phyloP scores from a whole-genome alignment of 2,888 invertebrate genomes.

The Tortricodes alternella region DNA sequence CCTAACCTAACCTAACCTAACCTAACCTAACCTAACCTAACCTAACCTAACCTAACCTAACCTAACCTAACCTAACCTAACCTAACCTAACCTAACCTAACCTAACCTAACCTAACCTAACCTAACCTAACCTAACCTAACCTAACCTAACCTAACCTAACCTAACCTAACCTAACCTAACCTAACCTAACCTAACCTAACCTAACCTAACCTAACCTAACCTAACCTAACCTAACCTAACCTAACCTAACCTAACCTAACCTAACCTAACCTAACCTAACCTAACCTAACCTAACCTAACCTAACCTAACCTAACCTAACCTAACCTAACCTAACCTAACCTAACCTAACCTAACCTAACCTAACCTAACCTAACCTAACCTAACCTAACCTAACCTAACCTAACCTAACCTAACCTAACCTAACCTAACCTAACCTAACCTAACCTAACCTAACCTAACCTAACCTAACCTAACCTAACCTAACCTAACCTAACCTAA shows the following conservation, averaged over 20 bases:
- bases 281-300: slow-evolving; percentile 32
- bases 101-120: too few relatives aligned
- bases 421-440: slow-evolving; percentile 38
- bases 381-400: slow-evolving; percentile 33
- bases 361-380: slow-evolving; percentile 35
- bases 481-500: slow-evolving; percentile 38
- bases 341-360: slow-evolving; percentile 35
- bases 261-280: slow-evolving; percentile 34
- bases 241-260: slow-evolving; percentile 33
- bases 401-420: slow-evolving; percentile 35
- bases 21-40: too few relatives aligned
- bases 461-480: slow-evolving; percentile 33
- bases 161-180: too few relatives aligned
- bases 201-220: too few relatives aligned
- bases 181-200: too few relatives aligned
- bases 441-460: slow-evolving; percentile 37
- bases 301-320: slow-evolving; percentile 37
- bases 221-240: too few relatives aligned
- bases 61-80: too few relatives aligned
- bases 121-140: too few relatives aligned
- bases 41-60: too few relatives aligned
- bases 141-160: too few relatives aligned
- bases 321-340: slow-evolving; percentile 36
- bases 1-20: too few relatives aligned
- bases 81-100: too few relatives aligned